Percentiles rank a stretch among this genome's conserved stretches.
phyloP scores from a whole-genome alignment of 2,113 vertebrate species.

The Hippolais icterina region DNA sequence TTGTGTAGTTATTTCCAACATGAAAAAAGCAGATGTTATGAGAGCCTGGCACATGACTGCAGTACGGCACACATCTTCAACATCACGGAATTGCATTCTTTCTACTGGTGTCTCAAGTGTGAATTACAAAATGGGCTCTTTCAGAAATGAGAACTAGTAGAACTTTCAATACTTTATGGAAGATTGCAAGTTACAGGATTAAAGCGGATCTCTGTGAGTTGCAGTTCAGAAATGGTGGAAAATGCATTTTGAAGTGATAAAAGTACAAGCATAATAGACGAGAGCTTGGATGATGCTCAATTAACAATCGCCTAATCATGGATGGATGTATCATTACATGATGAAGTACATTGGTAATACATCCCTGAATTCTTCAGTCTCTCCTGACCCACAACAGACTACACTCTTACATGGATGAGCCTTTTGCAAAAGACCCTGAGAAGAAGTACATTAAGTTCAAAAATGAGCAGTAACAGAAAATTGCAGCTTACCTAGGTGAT shows the following conservation, averaged over 20 bases:
- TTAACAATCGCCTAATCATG: conserved; percentile 44
- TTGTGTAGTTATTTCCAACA: background rate
- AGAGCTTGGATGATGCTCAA: conserved; percentile 41
- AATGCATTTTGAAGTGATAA: conserved; percentile 35
- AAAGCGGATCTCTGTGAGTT: background rate
- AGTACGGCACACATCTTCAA: conserved; percentile 18
- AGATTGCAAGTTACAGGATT: conserved; percentile 16
- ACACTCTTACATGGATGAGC: conserved; percentile 34
- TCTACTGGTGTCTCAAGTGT: background rate
- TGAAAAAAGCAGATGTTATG: conserved; percentile 48
- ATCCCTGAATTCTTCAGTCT: conserved; percentile 43
- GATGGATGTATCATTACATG: conserved; percentile 55
- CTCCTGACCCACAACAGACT: conserved; percentile 41
- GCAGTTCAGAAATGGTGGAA: conserved; percentile 17
- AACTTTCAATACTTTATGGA: conserved; percentile 16
- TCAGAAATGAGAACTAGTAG: conserved; percentile 11
- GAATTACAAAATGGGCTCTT: conserved; percentile 13
- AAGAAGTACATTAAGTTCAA: conserved; percentile 11
- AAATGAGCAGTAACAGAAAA: conserved; percentile 49
- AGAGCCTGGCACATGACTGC: conserved; percentile 32
- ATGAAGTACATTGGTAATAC: conserved; percentile 48
- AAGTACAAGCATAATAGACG: conserved; percentile 45
- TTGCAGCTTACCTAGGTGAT: conserved; percentile 57
- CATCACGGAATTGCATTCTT: background rate
- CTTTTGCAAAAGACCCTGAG: conserved; percentile 34